Base-by-base conservation (phyloP, 2,888 invertebrate species). In the Seira ritae region DNA sequence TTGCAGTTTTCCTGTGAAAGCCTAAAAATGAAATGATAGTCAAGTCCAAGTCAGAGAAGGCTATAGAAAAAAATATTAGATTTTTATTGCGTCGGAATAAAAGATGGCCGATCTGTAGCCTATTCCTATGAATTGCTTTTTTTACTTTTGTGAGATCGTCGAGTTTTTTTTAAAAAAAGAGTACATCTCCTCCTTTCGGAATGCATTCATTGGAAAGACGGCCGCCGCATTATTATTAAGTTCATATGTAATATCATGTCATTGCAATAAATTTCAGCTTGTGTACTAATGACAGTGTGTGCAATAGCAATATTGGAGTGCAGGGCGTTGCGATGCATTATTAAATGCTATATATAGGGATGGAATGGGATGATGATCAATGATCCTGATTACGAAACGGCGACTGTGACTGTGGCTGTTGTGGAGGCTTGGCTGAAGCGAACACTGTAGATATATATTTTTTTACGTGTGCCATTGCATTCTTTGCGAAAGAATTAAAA, bases 231-330 rank as follows among this genome's bases (percentile, higher is more conserved):
- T 50, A 50, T 50, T 50, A 50, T 50, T 50, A 12, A n/a, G n/a
- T n/a, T n/a, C n/a, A n/a, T n/a, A n/a, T n/a, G n/a, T n/a, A n/a
- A n/a, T n/a, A n/a, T n/a, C n/a, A n/a, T n/a, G n/a, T n/a, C n/a
- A n/a, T n/a, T n/a, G 17, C 50, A 50, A 50, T n/a, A 50, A 50
- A 50, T 50, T 50, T 50, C 2, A 12, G 50, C 17, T 50, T 50
- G 50, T 62, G 62, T 55, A 55, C 3, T 55, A 55, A 55, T 55
- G 55, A 55, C 55, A 55, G 55, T 55, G 55, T 55, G 55, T 55
- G 55, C 55, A 55, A 12, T 55, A 3, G 55, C 17, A 55, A 3
- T n/a, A 31, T 31, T 4, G 31, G 31, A 31, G 31, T 31, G 31
- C 55, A n/a, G 55, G 55, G 55, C 55, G 55, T 55, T n/a, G 6